Evolutionary conservation across 2,888 invertebrate species (phyloP), one percentile per base, ranked within the genome.

Genomic region (Fragum whitleyi): DNA sequence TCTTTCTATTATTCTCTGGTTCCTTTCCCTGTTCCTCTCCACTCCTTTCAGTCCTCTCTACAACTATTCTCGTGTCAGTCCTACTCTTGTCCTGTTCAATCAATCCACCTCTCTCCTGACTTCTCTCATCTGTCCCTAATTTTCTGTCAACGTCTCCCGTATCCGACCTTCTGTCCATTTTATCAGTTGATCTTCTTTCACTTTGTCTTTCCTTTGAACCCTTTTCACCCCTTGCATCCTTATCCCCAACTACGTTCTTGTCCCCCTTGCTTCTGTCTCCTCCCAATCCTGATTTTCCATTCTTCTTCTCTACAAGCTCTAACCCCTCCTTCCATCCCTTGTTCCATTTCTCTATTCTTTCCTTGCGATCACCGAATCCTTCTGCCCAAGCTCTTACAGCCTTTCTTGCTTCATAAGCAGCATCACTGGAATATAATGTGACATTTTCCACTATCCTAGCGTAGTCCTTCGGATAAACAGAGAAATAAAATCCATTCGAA

Each of bases 331-430:
- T 76, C 75, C 74, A 81, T 9, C 77, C 76, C 19, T 21, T 57
- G 26, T 69, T 67, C 78, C 69, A 61, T 26, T 36, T 21, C 11
- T 74, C 75, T 16, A 53, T 67, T 23, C 65, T 70, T 1, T 71
- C 71, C 39, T 75, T 75, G 47, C 57, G 26, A 21, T 75, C 65
- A 0, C 28, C 19, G 36, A 67, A 73, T 21, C 67, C 59, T 21
- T 75, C 72, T 11, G 57, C 68, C 74, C 75, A 70, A 1, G 28
- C 36, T n/a, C 77, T 71, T 0, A 77, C 67, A 26, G 77, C 77
- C 28, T 65, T 65, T 23, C 79, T 21, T 0, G 57, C 79, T 23
- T 65, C 42, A 32, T 65, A 74, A 1, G 74, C 70, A 9, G 26
- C 55, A 53, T 71, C 57, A 21, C 28, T 55, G 0, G 65, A 61